Evolutionary conservation across 2,797 vertebrate genomes (phyloP), one percentile per base, ranked within the genome.

Genomic region (Cuculus canorus): DNA sequence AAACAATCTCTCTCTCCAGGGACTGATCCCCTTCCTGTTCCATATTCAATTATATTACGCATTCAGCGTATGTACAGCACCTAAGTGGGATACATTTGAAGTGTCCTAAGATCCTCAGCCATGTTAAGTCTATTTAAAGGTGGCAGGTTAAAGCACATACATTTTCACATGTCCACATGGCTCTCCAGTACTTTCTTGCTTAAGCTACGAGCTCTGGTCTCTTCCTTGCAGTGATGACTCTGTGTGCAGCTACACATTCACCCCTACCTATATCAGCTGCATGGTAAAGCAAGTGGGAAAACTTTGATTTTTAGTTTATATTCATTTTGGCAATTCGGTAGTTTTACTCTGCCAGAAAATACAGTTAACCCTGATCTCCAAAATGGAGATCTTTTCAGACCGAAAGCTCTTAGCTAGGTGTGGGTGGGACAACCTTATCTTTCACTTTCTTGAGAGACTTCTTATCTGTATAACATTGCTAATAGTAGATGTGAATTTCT

Each of bases 11-110:
- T 22, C 56, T 61, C 90, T 91, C 90, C 0, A 1, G 83, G 63
- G 70, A 87, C 43, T 32, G 86, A 68, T 85, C 30, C 60, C 30
- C 41, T 93, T 90, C 79, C 91, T 87, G 71, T 71, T 95, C 79
- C 83, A 81, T 85, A 95, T 92, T 93, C 86, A 94, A 88, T 94
- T 89, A 72, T 68, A 61, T 82, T 78, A 17, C 21, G 21, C 57
- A 71, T 79, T 90, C 90, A 81, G 68, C 57, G 52, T 85, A 75
- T 11, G 57, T 69, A 63, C 65, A 65, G 65, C 37, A 75, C 41
- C 39, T 94, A 75, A 25, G 3, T 63, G 90, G 57, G 45, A 43
- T 25, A 54, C 11, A 45, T 71, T 14, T 71, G 75, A 59, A 85
- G 76, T 48, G 48, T 24, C 32, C 81, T 68, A 56, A 82, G 65